Evolutionary conservation across 2,797 vertebrate species (phyloP).

Genomic region (Typhlichthys subterraneus): DNA sequence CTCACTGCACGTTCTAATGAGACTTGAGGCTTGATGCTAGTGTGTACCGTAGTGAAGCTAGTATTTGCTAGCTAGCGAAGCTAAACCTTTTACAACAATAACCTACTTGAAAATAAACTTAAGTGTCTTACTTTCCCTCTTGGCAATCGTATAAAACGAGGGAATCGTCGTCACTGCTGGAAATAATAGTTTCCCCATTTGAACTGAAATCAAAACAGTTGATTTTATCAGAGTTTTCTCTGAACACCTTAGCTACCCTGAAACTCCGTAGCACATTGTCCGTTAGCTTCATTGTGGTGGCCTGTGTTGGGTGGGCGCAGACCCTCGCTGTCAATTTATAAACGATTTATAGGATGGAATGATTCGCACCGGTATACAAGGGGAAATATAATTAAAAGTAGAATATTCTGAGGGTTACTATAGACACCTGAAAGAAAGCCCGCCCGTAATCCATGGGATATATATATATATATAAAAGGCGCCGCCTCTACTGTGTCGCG

Average conservation of each 20-base stretch:
- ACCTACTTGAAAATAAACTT: constrained; percentile 9
- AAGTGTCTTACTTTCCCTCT: constrained; percentile 92
- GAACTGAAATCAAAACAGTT: constrained; percentile 99
- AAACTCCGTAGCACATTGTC: constrained; percentile 99
- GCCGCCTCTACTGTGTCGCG: constrained; percentile 62
- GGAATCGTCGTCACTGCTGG: constrained; percentile 97
- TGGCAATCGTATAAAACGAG: constrained; percentile 98
- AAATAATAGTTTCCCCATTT: constrained; percentile 96
- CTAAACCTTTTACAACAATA: constrained; percentile 26
- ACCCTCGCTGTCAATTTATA: constrained; percentile 34
- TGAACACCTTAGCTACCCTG: constrained; percentile 97
- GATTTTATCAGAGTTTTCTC: constrained; percentile 98
- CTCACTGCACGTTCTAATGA: constrained; percentile 16
- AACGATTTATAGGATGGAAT: neutral
- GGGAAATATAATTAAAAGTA: neutral
- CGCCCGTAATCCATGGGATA: constrained; percentile 40
- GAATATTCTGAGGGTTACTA: constrained; percentile 15
- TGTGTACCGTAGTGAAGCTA: too few species aligned
- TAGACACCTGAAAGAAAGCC: constrained; percentile 47
- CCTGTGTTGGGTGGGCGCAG: constrained; percentile 56
- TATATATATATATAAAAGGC: constrained; percentile 34
- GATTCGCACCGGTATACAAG: neutral
- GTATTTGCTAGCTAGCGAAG: constrained; percentile 33
- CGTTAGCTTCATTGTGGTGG: constrained; percentile 93
- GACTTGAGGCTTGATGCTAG: too few species aligned